Conservation (phyloP, 2,888 invertebrate species). For the Mongoloraphidia duomilia region DNA sequence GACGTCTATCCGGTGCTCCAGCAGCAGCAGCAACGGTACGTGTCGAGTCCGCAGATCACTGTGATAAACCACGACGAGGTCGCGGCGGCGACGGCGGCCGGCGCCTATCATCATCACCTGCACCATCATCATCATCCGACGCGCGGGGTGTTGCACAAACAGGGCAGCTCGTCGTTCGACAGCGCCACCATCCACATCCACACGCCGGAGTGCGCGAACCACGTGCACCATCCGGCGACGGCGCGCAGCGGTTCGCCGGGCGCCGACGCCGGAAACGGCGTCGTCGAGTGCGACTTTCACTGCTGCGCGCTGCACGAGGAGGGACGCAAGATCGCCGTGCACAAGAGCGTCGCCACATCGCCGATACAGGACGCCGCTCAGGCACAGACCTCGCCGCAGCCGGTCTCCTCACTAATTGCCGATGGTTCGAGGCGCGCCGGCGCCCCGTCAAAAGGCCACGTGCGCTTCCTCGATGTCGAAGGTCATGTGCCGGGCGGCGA, state of each 20-base stretch:
- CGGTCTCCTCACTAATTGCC: conserved; percentile 29
- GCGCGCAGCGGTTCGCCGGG: conserved; percentile 49
- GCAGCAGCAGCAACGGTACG: conserved; percentile 15
- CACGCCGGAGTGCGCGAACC: conserved; percentile 64
- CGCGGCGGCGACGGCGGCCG: conserved; percentile 27
- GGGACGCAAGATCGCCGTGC: conserved; percentile 79
- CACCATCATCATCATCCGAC: conserved; percentile 25
- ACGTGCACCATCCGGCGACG: conserved; percentile 50
- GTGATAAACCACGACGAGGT: conserved; percentile 88
- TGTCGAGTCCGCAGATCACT: conserved; percentile 71
- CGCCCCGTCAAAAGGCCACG: conserved; percentile 52
- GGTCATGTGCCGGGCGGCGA: conserved; percentile 31
- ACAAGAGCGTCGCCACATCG: conserved; percentile 84
- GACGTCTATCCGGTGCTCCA: conserved; percentile 32
- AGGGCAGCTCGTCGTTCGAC: conserved; percentile 32
- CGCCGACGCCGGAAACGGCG: conserved; percentile 38
- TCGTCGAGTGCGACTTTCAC: conserved; percentile 82
- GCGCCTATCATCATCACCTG: conserved; percentile 11
- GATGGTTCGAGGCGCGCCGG: conserved; percentile 12
- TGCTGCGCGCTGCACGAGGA: conserved; percentile 91
- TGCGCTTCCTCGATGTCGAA: conserved; percentile 72
- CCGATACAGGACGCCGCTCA: conserved; percentile 71
- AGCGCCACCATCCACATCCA: conserved; percentile 63
- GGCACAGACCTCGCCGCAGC: conserved; percentile 49
- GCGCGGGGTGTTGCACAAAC: conserved; percentile 21